A percentile compares a stretch with the other conserved stretches of the same genome.
phyloP scores from a whole-genome alignment of 1,140 invertebrate species.

The Macrobrachium rosenbergii region DNA sequence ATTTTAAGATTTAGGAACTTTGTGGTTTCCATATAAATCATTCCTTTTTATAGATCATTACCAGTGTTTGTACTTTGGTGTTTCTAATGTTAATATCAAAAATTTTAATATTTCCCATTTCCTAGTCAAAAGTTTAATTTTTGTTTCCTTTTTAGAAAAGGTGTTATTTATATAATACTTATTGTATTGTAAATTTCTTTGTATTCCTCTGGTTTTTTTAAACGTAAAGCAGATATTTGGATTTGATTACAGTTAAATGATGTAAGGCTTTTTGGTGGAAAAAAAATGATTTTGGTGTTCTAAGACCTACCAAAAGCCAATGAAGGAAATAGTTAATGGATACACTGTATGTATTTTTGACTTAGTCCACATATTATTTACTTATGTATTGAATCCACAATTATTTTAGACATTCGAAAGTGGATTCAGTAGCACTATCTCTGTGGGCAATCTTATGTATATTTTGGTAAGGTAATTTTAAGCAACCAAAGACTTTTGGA shows the following conservation, averaged over 20 bases:
- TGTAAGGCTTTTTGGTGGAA: background rate
- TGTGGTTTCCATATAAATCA: background rate
- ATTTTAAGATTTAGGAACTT: slow-evolving; percentile 13
- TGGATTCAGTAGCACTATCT: too few relatives aligned
- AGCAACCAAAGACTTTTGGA: too few relatives aligned
- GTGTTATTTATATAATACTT: background rate
- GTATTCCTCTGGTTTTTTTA: too few relatives aligned
- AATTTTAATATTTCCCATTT: background rate
- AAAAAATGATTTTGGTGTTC: background rate
- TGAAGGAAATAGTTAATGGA: background rate
- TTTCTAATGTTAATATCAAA: background rate
- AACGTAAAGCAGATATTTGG: background rate
- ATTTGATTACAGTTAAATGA: background rate
- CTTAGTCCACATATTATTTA: too few relatives aligned
- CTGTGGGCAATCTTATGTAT: too few relatives aligned
- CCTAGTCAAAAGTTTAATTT: background rate
- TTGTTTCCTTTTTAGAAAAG: background rate
- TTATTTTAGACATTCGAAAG: too few relatives aligned
- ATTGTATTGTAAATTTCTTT: background rate
- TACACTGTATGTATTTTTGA: background rate
- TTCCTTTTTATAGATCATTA: background rate
- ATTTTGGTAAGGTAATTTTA: too few relatives aligned
- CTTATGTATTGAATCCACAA: too few relatives aligned
- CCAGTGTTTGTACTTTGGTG: background rate
- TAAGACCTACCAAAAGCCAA: background rate